These are phyloP conservation scores for Ispidina picta DNA, from an alignment of 2,797 vertebrate species.

Conservation along the genomic window DNA sequence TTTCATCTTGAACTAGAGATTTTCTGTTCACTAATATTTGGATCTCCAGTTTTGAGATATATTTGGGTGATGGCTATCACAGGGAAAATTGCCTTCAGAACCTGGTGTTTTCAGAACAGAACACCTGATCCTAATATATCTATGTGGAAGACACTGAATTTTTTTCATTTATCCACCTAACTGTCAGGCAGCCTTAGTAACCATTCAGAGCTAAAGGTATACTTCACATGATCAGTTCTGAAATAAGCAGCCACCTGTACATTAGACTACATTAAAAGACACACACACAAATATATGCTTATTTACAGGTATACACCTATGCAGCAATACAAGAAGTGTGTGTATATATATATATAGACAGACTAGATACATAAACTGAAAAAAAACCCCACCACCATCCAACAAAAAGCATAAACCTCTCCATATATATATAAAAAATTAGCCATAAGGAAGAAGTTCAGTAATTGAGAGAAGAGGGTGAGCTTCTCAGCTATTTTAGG, in stretches of 20 bases:
- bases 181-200: neutral
- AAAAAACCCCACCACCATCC: no score
- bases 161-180: neutral
- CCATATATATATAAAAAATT: neutral
- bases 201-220: neutral
- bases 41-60: neutral
- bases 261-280: neutral
- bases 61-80: neutral
- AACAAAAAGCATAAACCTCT: neutral
- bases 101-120: neutral
- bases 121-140: neutral
- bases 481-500: constrained; percentile 2
- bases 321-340: no score
- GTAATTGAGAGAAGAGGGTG: neutral
- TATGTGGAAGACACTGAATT: neutral
- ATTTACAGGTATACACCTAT: neutral
- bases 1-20: neutral
- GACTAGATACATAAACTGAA: neutral
- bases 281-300: neutral
- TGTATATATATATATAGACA: neutral
- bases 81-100: neutral
- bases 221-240: neutral
- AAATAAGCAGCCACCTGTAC: neutral
- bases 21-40: neutral
- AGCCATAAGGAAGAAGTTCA: neutral